These are phyloP conservation scores for Mesorhabditis spiculigera DNA, from an alignment of 2,888 invertebrate genomes.

Conservation along the genomic window DNA sequence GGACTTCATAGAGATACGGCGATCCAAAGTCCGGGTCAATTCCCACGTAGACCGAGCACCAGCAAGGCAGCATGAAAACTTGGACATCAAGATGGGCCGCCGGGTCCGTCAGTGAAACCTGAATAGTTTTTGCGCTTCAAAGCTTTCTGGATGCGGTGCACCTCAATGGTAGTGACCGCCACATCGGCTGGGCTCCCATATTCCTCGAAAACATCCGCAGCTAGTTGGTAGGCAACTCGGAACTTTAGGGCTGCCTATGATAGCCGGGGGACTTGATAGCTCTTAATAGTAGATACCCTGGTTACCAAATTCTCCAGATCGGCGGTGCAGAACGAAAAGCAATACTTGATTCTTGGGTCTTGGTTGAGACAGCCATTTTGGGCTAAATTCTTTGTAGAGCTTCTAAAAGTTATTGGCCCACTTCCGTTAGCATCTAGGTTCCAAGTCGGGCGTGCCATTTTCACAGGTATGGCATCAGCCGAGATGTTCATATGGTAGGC, in stretches of 20 bases:
- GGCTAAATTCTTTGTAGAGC: neutral
- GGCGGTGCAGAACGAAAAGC: neutral
- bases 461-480: neutral
- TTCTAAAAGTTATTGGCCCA: neutral
- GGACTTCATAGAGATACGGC: slow-evolving; percentile 4
- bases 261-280: neutral
- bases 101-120: neutral
- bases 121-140: neutral
- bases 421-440: neutral
- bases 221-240: neutral
- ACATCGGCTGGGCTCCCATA: neutral
- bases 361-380: slow-evolving; percentile 4
- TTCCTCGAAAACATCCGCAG: neutral
- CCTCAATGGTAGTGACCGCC: neutral
- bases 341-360: slow-evolving; percentile 1
- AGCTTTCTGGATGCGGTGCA: neutral
- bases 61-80: slow-evolving; percentile 4
- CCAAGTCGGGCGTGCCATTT: neutral
- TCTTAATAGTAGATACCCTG: neutral
- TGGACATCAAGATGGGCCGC: neutral
- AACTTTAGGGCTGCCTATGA: slow-evolving; percentile 4
- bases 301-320: neutral
- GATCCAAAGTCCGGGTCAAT: slow-evolving; percentile 1
- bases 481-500: slow-evolving; percentile 3
- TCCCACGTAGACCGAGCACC: neutral